These are phyloP conservation scores for Xiphorhynchus elegans DNA, from an alignment of 2,113 vertebrate genomes.

Conservation along the genomic window DNA sequence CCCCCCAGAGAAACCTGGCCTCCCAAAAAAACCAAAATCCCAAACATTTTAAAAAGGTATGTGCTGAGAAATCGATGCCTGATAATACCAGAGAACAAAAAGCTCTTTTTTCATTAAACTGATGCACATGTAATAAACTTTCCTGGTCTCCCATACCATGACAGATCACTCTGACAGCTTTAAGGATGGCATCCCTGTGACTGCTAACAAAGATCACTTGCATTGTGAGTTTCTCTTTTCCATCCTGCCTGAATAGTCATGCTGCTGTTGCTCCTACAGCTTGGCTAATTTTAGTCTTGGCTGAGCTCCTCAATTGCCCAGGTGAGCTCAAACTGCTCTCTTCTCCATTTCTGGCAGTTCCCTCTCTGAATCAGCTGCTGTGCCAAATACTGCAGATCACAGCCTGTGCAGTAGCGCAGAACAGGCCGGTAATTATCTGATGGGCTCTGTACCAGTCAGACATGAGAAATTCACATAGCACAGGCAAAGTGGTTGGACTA, in stretches of 20 bases:
- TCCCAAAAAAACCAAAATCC: background rate
- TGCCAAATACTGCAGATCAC: background rate
- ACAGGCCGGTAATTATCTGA: background rate
- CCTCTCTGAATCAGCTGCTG: background rate
- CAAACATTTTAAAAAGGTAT: background rate
- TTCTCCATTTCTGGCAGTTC: background rate
- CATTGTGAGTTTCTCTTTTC: background rate
- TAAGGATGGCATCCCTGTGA: background rate
- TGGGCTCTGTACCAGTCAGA: background rate
- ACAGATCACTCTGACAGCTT: background rate
- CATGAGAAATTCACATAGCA: background rate
- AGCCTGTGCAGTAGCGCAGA: accelerated
- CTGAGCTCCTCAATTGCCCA: accelerated
- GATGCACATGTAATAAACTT: background rate
- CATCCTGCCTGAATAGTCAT: background rate
- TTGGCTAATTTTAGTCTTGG: background rate
- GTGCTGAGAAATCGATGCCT: background rate
- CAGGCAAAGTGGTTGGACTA: background rate
- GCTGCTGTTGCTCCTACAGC: accelerated
- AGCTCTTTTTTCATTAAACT: background rate
- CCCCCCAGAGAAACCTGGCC: no score
- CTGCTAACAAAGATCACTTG: background rate
- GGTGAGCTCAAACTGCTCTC: background rate
- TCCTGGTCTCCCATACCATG: background rate
- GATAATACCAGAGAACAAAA: background rate